A percentile compares a stretch with the other conserved stretches of the same genome.
These are phyloP conservation scores for Temnothorax longispinosus DNA, from an alignment of 1,140 invertebrate species.

Conservation along the genomic window DNA sequence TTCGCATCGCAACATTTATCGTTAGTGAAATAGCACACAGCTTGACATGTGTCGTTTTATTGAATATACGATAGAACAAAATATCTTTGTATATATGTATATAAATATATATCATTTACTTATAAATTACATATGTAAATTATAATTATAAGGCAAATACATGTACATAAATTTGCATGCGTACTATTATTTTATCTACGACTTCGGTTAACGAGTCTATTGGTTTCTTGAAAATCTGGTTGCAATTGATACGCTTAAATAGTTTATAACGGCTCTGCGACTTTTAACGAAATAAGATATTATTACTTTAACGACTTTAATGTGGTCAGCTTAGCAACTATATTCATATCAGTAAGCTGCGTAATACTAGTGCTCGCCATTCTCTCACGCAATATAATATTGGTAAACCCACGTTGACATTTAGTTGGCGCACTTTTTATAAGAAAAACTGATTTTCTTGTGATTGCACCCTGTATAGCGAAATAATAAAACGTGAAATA, in stretches of 20 bases:
- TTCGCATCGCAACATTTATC: constrained; percentile 31
- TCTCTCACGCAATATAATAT: constrained; percentile 19
- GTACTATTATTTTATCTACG: not conserved
- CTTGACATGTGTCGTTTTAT: not conserved
- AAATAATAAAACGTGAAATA: not conserved
- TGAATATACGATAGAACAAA: not conserved
- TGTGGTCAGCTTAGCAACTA: not conserved
- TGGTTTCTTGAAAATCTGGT: not conserved
- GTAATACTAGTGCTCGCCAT: constrained; percentile 3
- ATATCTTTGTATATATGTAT: not conserved
- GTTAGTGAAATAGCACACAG: not conserved
- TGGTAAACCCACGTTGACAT: constrained; percentile 23
- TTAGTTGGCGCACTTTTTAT: constrained; percentile 24
- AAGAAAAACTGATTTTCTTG: constrained; percentile 15
- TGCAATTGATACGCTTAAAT: constrained; percentile 24
- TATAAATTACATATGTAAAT: too few relatives aligned
- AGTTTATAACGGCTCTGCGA: not conserved
- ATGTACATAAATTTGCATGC: not conserved
- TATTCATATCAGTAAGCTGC: not conserved
- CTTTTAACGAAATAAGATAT: constrained; percentile 28
- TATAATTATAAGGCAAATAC: too few relatives aligned
- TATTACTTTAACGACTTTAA: constrained; percentile 8
- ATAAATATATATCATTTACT: too few relatives aligned
- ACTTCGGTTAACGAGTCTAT: not conserved
- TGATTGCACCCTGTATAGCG: not conserved